These are phyloP conservation scores for Phrixothrix hirtus DNA, from an alignment of 2,888 invertebrate genomes.

Conservation along the genomic window DNA sequence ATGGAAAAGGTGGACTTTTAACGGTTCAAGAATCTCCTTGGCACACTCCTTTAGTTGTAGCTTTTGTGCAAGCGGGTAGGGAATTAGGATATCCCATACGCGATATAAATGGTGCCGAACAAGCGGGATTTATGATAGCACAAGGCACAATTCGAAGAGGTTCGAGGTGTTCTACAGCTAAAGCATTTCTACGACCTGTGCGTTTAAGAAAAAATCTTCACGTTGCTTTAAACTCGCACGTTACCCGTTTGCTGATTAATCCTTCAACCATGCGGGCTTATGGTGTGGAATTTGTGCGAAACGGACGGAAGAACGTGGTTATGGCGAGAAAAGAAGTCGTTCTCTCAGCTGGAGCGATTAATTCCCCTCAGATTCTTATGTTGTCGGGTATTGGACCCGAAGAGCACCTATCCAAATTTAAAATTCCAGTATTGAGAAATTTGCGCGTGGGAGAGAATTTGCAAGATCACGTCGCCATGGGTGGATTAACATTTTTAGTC, in stretches of 20 bases:
- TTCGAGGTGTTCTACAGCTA: slow-evolving; percentile 83
- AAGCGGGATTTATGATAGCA: slow-evolving; percentile 84
- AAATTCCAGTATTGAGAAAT: slow-evolving; percentile 75
- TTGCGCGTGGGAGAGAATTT: slow-evolving; percentile 79
- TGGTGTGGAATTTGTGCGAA: slow-evolving; percentile 78
- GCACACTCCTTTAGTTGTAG: slow-evolving; percentile 79
- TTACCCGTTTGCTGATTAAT: slow-evolving; percentile 74
- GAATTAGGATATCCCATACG: slow-evolving; percentile 83
- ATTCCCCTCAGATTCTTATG: slow-evolving; percentile 90
- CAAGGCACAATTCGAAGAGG: slow-evolving; percentile 84
- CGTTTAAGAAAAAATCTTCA: slow-evolving; percentile 78
- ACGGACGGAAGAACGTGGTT: slow-evolving; percentile 70
- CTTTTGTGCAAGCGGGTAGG: slow-evolving; percentile 79
- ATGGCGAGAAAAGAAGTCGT: slow-evolving; percentile 83
- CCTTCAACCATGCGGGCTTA: slow-evolving; percentile 73
- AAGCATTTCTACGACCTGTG: slow-evolving; percentile 82
- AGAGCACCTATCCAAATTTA: slow-evolving; percentile 68
- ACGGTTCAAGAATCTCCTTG: slow-evolving; percentile 84
- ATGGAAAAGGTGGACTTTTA: slow-evolving; percentile 72
- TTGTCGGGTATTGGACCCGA: slow-evolving; percentile 72
- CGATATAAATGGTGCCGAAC: slow-evolving; percentile 79
- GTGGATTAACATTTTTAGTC: slow-evolving; percentile 77
- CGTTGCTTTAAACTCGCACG: slow-evolving; percentile 78
- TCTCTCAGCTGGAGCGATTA: slow-evolving; percentile 87
- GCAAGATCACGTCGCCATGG: slow-evolving; percentile 88